Evolutionary conservation across 1,140 invertebrate species (phyloP).

Genomic region (Olivierus martensii): DNA sequence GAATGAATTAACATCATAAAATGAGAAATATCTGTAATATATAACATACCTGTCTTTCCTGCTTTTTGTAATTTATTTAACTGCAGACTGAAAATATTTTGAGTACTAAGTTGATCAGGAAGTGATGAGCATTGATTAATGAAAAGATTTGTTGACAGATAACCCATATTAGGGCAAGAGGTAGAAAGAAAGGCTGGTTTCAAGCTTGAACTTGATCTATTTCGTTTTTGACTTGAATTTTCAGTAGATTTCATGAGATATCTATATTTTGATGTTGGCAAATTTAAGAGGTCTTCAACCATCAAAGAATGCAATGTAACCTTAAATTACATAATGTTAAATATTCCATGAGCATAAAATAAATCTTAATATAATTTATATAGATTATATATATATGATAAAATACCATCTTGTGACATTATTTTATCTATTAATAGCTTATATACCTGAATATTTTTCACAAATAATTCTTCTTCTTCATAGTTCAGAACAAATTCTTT

Average conservation of each 20-base stretch:
- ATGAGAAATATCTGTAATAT: too few relatives aligned
- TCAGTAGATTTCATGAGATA: slow-evolving; percentile 52
- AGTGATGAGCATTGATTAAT: slow-evolving; percentile 30
- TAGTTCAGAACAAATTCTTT: slow-evolving; percentile 62
- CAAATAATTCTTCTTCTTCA: slow-evolving; percentile 45
- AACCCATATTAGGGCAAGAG: slow-evolving; percentile 62
- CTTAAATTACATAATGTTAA: too few relatives aligned
- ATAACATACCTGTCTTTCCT: neutral
- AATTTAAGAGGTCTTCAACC: slow-evolving; percentile 73
- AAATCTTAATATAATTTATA: too few relatives aligned
- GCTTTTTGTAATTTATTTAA: neutral
- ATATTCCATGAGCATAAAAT: too few relatives aligned
- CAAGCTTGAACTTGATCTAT: too few relatives aligned
- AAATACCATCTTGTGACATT: too few relatives aligned
- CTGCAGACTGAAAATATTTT: slow-evolving; percentile 25
- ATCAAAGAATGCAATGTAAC: slow-evolving; percentile 63
- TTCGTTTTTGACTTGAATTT: too few relatives aligned
- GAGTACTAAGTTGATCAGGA: slow-evolving; percentile 50
- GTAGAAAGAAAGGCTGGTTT: slow-evolving; percentile 39
- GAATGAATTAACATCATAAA: too few relatives aligned
- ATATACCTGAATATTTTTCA: slow-evolving; percentile 48
- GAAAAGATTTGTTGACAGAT: neutral
- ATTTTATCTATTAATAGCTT: too few relatives aligned
- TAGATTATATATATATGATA: too few relatives aligned
- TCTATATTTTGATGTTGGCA: slow-evolving; percentile 57